Conservation (phyloP, 2,888 invertebrate species). For the Acronicta aceris region DNA sequence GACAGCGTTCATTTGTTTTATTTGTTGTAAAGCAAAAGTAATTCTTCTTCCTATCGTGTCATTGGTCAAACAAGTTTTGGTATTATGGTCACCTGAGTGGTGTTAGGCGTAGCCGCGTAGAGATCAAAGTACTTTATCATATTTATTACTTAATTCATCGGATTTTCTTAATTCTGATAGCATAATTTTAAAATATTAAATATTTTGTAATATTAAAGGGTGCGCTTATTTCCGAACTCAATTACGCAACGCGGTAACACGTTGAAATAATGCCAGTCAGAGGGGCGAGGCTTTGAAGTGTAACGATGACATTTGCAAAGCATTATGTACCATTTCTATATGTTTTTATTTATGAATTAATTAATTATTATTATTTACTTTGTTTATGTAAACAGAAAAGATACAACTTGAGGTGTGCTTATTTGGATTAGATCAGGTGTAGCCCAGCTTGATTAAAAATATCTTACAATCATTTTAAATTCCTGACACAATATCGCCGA, state of each 20-base stretch:
- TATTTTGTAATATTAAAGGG: conserved; percentile 49
- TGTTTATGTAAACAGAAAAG: conserved; percentile 1
- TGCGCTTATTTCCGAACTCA: conserved; percentile 52
- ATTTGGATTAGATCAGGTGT: too few relatives aligned
- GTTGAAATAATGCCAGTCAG: conserved; percentile 58
- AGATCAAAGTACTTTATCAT: too few relatives aligned
- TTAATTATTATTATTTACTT: conserved; percentile 8
- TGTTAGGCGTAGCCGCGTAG: too few relatives aligned
- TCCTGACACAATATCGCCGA: neutral
- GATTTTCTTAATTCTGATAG: too few relatives aligned
- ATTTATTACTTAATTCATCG: too few relatives aligned
- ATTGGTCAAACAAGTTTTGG: too few relatives aligned
- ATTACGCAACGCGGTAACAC: conserved; percentile 57
- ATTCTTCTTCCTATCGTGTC: too few relatives aligned
- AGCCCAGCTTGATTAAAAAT: neutral
- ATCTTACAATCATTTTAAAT: neutral
- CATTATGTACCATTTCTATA: conserved; percentile 31
- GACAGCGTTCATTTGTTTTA: too few relatives aligned
- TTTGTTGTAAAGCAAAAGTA: too few relatives aligned
- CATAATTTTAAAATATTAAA: conserved; percentile 30
- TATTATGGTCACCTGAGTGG: too few relatives aligned
- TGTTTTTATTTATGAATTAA: conserved; percentile 13
- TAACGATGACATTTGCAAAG: conserved; percentile 55
- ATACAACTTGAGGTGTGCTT: neutral
- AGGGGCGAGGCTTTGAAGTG: conserved; percentile 51